Conservation (phyloP, 2,113 vertebrate species). For the Equus przewalskii region DNA sequence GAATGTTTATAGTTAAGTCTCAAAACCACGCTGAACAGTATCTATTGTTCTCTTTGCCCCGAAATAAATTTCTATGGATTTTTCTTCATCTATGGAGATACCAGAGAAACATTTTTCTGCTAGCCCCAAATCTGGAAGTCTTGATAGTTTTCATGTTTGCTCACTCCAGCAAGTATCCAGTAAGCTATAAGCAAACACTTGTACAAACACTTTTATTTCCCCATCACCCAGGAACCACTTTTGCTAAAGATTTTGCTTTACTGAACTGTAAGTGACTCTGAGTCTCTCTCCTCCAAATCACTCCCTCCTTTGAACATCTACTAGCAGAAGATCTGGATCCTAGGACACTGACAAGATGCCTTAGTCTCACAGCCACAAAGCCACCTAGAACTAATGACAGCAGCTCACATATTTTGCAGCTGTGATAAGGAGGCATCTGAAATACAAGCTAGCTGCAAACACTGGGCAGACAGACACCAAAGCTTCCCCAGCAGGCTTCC, state of each 20-base stretch:
- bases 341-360: not conserved
- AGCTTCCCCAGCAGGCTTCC: not conserved
- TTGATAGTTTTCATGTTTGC: not conserved
- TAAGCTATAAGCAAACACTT: constrained; percentile 16
- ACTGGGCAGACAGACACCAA: not conserved
- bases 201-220: not conserved
- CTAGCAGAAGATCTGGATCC: not conserved
- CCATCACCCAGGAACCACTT: not conserved
- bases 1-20: not conserved
- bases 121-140: not conserved
- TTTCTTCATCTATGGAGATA: not conserved
- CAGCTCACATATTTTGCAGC: not conserved
- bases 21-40: not conserved
- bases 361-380: not conserved
- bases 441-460: constrained; percentile 7
- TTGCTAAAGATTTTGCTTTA: not conserved
- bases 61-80: not conserved
- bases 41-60: not conserved
- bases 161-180: not conserved
- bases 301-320: not conserved
- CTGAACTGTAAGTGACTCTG: not conserved
- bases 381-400: not conserved
- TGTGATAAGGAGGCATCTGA: not conserved
- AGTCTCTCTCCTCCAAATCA: not conserved
- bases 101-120: not conserved